phyloP scores from a whole-genome alignment of 2,113 vertebrate species.

The Seriola rivoliana region DNA sequence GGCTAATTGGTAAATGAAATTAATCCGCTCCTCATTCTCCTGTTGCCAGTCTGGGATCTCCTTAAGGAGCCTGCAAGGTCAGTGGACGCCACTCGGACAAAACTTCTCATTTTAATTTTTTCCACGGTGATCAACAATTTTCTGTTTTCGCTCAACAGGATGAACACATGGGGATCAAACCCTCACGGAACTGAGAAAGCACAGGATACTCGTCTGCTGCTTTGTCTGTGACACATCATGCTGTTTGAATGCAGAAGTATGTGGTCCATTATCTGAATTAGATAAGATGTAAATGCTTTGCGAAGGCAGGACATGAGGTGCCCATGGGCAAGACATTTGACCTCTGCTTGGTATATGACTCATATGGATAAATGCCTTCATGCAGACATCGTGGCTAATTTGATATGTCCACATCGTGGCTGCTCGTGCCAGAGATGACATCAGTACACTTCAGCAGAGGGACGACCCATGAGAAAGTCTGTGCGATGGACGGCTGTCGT shows the following conservation, averaged over 20 bases:
- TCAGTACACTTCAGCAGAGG: slow-evolving; percentile 50
- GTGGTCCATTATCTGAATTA: slow-evolving; percentile 40
- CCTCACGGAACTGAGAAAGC: slow-evolving; percentile 5
- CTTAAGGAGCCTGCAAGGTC: slow-evolving; percentile 45
- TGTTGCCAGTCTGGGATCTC: slow-evolving; percentile 26
- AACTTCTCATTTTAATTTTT: not conserved
- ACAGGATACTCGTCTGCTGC: slow-evolving; percentile 1
- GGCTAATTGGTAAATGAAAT: slow-evolving; percentile 63
- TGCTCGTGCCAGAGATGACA: slow-evolving; percentile 64
- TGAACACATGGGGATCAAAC: slow-evolving; percentile 12
- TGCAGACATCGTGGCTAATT: slow-evolving; percentile 69
- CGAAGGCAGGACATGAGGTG: slow-evolving; percentile 8
- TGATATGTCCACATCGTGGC: slow-evolving; percentile 57
- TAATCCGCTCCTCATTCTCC: slow-evolving; percentile 33
- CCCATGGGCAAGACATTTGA: slow-evolving; percentile 47
- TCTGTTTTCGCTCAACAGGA: slow-evolving; percentile 4
- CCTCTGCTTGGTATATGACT: slow-evolving; percentile 63
- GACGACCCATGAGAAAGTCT: not conserved
- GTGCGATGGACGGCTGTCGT: slow-evolving; percentile 47
- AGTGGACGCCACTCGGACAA: not conserved
- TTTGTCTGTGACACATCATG: slow-evolving; percentile 5
- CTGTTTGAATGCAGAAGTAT: slow-evolving; percentile 37
- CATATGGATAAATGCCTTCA: slow-evolving; percentile 62
- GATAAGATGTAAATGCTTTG: slow-evolving; percentile 54
- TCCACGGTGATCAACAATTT: not conserved